Evolutionary conservation across 2,113 vertebrate genomes (phyloP), one percentile per base, ranked within the genome.

Genomic region (Stegastes partitus): DNA sequence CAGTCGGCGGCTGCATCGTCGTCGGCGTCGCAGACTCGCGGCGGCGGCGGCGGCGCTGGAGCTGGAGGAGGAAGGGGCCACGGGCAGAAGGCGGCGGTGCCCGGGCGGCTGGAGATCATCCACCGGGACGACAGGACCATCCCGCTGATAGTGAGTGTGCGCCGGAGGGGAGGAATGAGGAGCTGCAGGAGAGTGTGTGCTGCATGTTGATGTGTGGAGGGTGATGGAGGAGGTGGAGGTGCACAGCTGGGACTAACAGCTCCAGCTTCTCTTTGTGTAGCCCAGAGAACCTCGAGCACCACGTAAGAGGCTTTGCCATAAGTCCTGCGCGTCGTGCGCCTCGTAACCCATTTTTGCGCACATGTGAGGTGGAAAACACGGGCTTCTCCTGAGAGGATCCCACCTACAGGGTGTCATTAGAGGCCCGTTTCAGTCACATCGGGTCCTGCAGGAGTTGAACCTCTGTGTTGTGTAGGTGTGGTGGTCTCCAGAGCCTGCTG

Each of bases 51-150:
- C 84, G 87, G 70, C 92, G 25, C 90, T n/a, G n/a, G n/a, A n/a
- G n/a, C n/a, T n/a, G n/a, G n/a, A n/a, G n/a, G n/a, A n/a, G n/a
- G n/a, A n/a, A 78, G 92, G 81, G 92, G 89, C 83, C 85, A 91
- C 14, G 94, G 93, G 53, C 95, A 91, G 89, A 94, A 94, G 87
- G 79, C 84, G 86, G 79, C 84, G 87, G 70, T 92, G 25, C 90
- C 92, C 3, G 95, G 95, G 3, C 91, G 96, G 79, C 89, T 94
- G 81, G 97, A 97, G 90, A 93, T 94, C 81, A 93, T 94, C 81
- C 96, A 95, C 87, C 93, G 97, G 62, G 96, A 98, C 68, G 97
- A 97, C 92, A 91, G 96, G 89, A 97, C 95, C 91, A 93, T 96
- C 92, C 96, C 97, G 86, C 95, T 97, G 44, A 95, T 95, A 65